Percentiles rank a stretch among this genome's conserved stretches.
Conservation (phyloP, 1,140 invertebrate species). For the Drosophila arawakana region DNA sequence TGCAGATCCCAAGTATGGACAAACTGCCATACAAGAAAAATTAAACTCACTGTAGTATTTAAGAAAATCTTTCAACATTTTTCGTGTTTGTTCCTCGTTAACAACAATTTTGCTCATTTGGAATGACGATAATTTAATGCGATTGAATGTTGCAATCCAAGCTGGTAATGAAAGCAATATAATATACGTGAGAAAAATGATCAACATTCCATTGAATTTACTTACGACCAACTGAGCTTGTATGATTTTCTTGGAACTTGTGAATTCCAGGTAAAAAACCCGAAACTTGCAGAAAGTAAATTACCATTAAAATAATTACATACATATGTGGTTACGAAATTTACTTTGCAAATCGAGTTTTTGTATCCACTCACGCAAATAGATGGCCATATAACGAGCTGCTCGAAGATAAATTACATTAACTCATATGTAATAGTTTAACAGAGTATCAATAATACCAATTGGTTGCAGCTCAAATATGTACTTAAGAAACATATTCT, state of each 20-base stretch:
- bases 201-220: not conserved
- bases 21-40: constrained; percentile 2
- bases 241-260: constrained; percentile 7
- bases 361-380: constrained; percentile 32
- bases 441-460: constrained; percentile 11
- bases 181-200: not conserved
- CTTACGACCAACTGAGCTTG: constrained; percentile 27
- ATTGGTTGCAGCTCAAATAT: constrained; percentile 48
- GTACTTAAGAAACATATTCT: constrained; percentile 48
- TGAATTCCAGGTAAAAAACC: constrained; percentile 23
- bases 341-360: fast-evolving
- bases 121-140: no score
- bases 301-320: constrained; percentile 35
- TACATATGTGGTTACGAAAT: constrained; percentile 41
- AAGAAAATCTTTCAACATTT: constrained; percentile 23
- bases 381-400: constrained; percentile 60
- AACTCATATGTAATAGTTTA: not conserved
- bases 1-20: constrained; percentile 35
- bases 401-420: not conserved
- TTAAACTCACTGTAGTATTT: constrained; percentile 28
- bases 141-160: no score
- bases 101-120: constrained; percentile 17
- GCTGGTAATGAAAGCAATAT: no score
- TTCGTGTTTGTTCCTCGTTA: not conserved
- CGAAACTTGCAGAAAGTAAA: constrained; percentile 43